A percentile compares a stretch with the other conserved stretches of the same genome.
Conservation (phyloP, 1,140 invertebrate species). For the Heliconius hermathena region DNA sequence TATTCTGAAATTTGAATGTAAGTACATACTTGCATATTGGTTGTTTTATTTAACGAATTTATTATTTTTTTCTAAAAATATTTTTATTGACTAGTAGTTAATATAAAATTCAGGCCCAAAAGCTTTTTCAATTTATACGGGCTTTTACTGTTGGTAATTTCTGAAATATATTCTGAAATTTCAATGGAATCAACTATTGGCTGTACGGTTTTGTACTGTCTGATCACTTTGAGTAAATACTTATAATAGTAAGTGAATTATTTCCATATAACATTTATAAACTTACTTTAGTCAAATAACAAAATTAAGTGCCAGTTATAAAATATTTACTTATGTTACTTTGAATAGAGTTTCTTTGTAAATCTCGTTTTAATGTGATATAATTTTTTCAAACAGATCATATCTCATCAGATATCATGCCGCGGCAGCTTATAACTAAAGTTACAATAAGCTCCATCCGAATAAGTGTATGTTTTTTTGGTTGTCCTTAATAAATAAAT, state of each 20-base stretch:
- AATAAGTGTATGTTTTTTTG: too few relatives aligned
- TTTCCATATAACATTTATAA: not conserved
- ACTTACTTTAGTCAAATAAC: not conserved
- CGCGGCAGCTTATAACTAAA: too few relatives aligned
- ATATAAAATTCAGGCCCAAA: conserved; percentile 50
- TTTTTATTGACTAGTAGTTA: conserved; percentile 51
- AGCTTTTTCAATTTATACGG: conserved; percentile 55
- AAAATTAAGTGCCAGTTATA: not conserved
- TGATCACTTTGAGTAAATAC: not conserved
- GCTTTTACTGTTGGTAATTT: conserved; percentile 15
- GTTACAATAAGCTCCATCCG: too few relatives aligned
- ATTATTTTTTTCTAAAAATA: conserved; percentile 36
- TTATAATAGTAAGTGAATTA: conserved; percentile 2
- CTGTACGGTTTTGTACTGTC: not conserved
- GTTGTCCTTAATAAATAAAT: too few relatives aligned
- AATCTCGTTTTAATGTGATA: too few relatives aligned
- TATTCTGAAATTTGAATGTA: not conserved
- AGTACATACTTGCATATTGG: too few relatives aligned
- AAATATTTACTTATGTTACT: too few relatives aligned
- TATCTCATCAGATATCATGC: too few relatives aligned
- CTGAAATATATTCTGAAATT: conserved; percentile 37
- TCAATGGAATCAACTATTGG: conserved; percentile 30
- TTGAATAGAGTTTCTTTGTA: too few relatives aligned
- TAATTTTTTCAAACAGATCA: too few relatives aligned
- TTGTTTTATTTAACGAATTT: not conserved